Evolutionary conservation across 2,797 vertebrate genomes (phyloP).

Genomic region (Artibeus lituratus): DNA sequence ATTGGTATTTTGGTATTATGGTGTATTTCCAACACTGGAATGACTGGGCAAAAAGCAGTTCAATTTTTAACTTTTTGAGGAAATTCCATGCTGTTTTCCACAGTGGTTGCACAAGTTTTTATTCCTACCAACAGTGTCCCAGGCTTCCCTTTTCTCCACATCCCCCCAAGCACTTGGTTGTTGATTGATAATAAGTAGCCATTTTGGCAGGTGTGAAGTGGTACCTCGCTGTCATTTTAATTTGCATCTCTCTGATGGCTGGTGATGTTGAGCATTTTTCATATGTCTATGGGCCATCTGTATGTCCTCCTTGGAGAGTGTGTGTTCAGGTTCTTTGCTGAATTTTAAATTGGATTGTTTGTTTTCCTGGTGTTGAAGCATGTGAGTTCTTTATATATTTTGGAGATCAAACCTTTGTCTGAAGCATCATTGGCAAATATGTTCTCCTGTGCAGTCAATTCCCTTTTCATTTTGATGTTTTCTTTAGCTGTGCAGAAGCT

Average conservation of each 20-base stretch:
- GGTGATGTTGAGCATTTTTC: neutral
- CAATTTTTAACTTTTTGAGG: neutral
- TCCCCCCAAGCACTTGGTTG: neutral
- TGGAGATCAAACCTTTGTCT: neutral
- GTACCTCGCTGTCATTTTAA: neutral
- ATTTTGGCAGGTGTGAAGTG: neutral
- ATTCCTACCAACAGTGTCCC: neutral
- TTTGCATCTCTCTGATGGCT: neutral
- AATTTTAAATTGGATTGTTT: neutral
- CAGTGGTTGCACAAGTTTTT: neutral
- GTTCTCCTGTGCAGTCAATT: neutral
- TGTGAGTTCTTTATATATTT: neutral
- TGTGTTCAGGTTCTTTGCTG: neutral
- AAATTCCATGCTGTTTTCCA: neutral
- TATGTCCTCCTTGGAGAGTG: neutral
- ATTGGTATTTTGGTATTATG: too few species aligned
- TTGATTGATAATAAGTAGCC: neutral
- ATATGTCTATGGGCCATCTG: neutral
- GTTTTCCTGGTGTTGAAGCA: neutral
- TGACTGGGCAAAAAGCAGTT: neutral
- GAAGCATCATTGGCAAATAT: neutral
- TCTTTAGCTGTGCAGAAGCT: neutral
- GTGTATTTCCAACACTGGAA: neutral
- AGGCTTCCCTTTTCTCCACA: neutral
- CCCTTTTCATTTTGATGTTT: neutral